A percentile compares a stretch with the other conserved stretches of the same genome.
Conservation (phyloP, 2,888 invertebrate species). For the Eupithecia subumbrata region DNA sequence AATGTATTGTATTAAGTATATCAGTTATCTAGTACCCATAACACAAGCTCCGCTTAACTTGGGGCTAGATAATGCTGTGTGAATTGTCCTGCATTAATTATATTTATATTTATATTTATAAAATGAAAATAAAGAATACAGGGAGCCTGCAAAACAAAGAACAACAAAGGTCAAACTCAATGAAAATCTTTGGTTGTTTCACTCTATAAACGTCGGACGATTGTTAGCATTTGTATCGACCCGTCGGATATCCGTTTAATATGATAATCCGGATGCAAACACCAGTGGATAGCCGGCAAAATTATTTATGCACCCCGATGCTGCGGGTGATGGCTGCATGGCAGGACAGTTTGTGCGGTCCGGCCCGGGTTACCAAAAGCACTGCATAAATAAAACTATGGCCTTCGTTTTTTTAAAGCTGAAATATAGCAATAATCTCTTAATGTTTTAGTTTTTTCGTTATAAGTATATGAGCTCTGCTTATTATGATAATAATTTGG, state of each 20-base stretch:
- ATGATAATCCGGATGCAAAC: slow-evolving; percentile 84
- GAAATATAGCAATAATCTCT: not conserved
- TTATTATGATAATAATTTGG: too few species aligned
- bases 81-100: too few species aligned
- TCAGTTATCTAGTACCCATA: too few species aligned
- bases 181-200: slow-evolving; percentile 51
- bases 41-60: too few species aligned
- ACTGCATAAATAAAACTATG: not conserved
- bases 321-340: slow-evolving; percentile 69
- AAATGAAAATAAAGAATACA: not conserved
- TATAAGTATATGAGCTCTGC: not conserved
- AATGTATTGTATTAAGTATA: too few species aligned
- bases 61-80: too few species aligned
- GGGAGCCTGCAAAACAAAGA: not conserved
- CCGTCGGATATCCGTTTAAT: slow-evolving; percentile 80
- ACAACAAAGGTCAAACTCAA: not conserved
- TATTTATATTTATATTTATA: too few species aligned
- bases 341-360: slow-evolving; percentile 72
- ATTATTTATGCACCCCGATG: slow-evolving; percentile 81
- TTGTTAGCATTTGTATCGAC: slow-evolving; percentile 77
- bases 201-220: slow-evolving; percentile 77
- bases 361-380: slow-evolving; percentile 34
- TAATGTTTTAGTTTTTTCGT: not conserved
- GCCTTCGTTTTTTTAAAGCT: not conserved
- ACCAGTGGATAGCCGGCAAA: slow-evolving; percentile 79